These are phyloP conservation scores for Balearica regulorum DNA, from an alignment of 2,797 vertebrate genomes.

Conservation along the genomic window DNA sequence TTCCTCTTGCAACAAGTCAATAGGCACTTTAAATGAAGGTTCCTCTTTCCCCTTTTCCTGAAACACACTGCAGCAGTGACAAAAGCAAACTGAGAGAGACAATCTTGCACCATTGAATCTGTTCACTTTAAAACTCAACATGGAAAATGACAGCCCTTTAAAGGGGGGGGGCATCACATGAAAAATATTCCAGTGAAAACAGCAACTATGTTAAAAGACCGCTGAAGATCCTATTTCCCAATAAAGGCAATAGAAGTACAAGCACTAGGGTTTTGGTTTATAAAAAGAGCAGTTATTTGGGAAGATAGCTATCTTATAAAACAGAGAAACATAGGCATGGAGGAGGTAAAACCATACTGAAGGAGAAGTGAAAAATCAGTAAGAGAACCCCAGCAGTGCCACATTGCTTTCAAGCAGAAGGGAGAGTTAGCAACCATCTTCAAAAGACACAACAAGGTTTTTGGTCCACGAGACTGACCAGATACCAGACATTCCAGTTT, in stretches of 20 bases:
- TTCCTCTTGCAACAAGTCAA: not conserved
- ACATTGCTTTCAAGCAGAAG: not conserved
- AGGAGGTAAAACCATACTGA: not conserved
- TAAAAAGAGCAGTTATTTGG: not conserved
- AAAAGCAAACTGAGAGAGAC: not conserved
- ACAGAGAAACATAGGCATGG: not conserved
- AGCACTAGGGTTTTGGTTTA: not conserved
- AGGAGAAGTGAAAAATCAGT: not conserved
- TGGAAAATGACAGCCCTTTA: not conserved
- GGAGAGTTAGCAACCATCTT: not conserved
- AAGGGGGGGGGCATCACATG: not conserved
- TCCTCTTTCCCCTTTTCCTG: not conserved
- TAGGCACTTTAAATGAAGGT: not conserved
- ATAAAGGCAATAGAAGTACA: not conserved
- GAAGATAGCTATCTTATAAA: not conserved
- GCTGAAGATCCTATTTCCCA: not conserved
- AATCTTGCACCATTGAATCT: not conserved
- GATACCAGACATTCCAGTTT: not conserved
- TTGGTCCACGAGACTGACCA: not conserved
- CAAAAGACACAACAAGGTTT: not conserved
- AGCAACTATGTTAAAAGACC: not conserved
- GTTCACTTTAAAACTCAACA: not conserved
- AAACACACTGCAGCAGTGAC: not conserved
- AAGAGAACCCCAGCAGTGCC: not conserved
- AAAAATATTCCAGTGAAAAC: not conserved